Evolutionary conservation across 1,140 invertebrate genomes (phyloP).

Genomic region (Copidosoma floridanum): DNA sequence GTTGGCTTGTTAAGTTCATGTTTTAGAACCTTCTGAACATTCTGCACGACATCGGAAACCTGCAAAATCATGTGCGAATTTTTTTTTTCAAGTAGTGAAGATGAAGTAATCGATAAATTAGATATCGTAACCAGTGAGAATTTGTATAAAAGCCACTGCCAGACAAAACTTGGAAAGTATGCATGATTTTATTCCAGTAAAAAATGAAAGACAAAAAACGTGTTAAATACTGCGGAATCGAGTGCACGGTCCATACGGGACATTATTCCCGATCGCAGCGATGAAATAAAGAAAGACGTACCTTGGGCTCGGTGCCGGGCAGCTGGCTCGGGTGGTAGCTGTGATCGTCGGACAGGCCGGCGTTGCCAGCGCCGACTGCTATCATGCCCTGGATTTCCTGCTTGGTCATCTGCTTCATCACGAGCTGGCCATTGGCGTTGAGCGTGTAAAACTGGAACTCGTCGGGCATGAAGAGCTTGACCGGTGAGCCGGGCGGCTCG

Average conservation of each 20-base stretch:
- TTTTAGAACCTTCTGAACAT: slow-evolving; percentile 78
- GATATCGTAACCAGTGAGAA: no score
- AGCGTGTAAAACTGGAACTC: slow-evolving; percentile 83
- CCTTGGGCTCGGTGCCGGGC: slow-evolving; percentile 1
- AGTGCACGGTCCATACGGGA: no score
- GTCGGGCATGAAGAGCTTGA: slow-evolving; percentile 72
- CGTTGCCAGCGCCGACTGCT: slow-evolving; percentile 69
- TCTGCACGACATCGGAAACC: slow-evolving; percentile 75
- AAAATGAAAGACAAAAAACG: background rate
- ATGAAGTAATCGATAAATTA: no score
- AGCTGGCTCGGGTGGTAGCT: background rate
- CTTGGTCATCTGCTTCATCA: slow-evolving; percentile 78
- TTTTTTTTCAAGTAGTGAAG: background rate
- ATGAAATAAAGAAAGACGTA: no score
- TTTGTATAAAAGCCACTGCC: no score
- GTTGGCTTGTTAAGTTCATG: slow-evolving; percentile 69
- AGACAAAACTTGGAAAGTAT: no score
- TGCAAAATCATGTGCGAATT: slow-evolving; percentile 37
- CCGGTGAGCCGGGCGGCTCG: slow-evolving; percentile 65
- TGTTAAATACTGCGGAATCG: no score
- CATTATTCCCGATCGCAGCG: no score
- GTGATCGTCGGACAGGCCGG: slow-evolving; percentile 48
- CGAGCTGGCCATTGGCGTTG: slow-evolving; percentile 75
- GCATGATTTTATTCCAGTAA: no score
- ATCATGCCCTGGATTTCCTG: slow-evolving; percentile 81